phyloP scores from a whole-genome alignment of 2,113 vertebrate species.

The Rafetus swinhoei region DNA sequence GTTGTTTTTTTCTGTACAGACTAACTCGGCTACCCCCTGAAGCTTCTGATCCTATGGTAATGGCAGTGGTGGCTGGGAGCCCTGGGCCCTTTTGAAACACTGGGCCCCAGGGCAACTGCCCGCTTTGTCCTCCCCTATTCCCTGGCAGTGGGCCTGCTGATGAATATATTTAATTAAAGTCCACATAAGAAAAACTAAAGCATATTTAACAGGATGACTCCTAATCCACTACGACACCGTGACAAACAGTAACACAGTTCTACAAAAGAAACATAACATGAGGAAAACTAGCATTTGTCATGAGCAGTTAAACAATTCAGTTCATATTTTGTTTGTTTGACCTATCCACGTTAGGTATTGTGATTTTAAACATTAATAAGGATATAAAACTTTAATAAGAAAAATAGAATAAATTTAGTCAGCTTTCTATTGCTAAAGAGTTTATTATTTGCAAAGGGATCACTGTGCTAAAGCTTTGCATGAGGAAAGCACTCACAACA shows the following conservation, averaged over 20 bases:
- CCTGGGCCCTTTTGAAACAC: too few relatives aligned
- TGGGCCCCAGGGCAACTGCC: too few relatives aligned
- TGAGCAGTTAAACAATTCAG: not conserved
- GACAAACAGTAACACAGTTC: slow-evolving; percentile 18
- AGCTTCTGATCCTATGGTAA: too few relatives aligned
- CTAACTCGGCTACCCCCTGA: too few relatives aligned
- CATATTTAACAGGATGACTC: not conserved
- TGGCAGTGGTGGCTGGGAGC: too few relatives aligned
- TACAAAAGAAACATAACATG: slow-evolving; percentile 14
- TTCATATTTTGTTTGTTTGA: slow-evolving; percentile 45
- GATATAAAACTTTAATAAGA: slow-evolving; percentile 67
- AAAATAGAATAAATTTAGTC: slow-evolving; percentile 69
- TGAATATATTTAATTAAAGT: slow-evolving; percentile 15
- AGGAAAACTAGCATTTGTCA: slow-evolving; percentile 36
- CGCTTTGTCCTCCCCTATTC: too few relatives aligned
- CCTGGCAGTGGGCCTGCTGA: too few relatives aligned
- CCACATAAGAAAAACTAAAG: not conserved
- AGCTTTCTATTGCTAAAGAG: slow-evolving; percentile 30
- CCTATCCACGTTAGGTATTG: slow-evolving; percentile 14
- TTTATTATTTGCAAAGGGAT: slow-evolving; percentile 29
- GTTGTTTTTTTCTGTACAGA: too few relatives aligned
- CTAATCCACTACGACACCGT: slow-evolving; percentile 14
- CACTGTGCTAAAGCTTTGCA: not conserved
- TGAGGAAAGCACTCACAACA: not conserved
- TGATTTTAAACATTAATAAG: slow-evolving; percentile 72